A percentile compares a stretch with the other conserved stretches of the same genome.
phyloP scores from a whole-genome alignment of 2,888 invertebrate species.

The Synanthedon vespiformis region DNA sequence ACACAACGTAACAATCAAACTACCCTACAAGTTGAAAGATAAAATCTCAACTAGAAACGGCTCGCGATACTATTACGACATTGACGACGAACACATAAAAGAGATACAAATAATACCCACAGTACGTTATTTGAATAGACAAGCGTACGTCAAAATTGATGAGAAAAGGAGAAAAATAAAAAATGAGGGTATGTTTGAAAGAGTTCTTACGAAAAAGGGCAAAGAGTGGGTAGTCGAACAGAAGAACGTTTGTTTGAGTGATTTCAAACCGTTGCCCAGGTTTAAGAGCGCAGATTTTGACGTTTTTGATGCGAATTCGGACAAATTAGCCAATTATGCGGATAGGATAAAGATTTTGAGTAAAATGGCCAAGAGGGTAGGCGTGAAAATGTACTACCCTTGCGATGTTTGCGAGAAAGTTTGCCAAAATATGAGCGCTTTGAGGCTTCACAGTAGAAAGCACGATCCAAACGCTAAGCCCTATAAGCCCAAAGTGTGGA shows the following conservation, averaged over 20 bases:
- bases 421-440: slow-evolving; percentile 34
- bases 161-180: slow-evolving; percentile 22
- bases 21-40: slow-evolving; percentile 23
- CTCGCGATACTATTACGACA: slow-evolving; percentile 31
- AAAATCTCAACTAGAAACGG: slow-evolving; percentile 16
- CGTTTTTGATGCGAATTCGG: slow-evolving; percentile 11
- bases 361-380: slow-evolving; percentile 26
- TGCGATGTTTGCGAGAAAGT: slow-evolving; percentile 47
- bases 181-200: slow-evolving; percentile 24
- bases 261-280: slow-evolving; percentile 16
- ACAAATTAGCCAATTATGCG: slow-evolving; percentile 18
- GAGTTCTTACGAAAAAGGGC: slow-evolving; percentile 36
- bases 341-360: slow-evolving; percentile 31
- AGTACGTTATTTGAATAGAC: slow-evolving; percentile 36
- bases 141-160: slow-evolving; percentile 32
- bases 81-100: slow-evolving; percentile 15
- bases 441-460: slow-evolving; percentile 37
- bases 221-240: slow-evolving; percentile 43
- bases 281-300: slow-evolving; percentile 17
- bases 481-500: slow-evolving; percentile 38
- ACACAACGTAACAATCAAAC: slow-evolving; percentile 25
- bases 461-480: slow-evolving; percentile 41
- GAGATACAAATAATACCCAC: slow-evolving; percentile 47
- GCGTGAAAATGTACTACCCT: slow-evolving; percentile 37
- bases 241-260: slow-evolving; percentile 15